Evolutionary conservation across 2,113 vertebrate species (phyloP).

Genomic region (Cyprinodon tularosa): DNA sequence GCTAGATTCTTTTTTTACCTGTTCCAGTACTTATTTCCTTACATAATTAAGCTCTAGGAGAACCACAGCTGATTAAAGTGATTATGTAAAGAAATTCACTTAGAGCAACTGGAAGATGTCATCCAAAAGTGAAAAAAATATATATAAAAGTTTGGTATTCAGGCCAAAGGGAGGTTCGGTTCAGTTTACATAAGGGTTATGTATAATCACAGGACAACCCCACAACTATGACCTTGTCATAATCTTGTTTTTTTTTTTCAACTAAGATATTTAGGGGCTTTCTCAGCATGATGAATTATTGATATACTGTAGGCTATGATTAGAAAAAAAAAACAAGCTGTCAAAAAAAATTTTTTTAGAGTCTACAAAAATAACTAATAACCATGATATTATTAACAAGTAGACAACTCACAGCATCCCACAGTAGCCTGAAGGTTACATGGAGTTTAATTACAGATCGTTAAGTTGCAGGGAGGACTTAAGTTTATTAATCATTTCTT

Average conservation of each 20-base stretch:
- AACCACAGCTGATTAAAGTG: slow-evolving; percentile 8
- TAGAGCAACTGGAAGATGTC: background rate
- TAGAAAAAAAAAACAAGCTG: background rate
- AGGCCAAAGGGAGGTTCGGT: background rate
- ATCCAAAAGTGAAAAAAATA: background rate
- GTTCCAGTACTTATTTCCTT: background rate
- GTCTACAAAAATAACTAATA: background rate
- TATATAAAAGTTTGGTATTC: background rate
- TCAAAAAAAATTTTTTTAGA: background rate
- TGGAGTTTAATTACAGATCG: background rate
- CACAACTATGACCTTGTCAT: background rate
- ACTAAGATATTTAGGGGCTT: background rate
- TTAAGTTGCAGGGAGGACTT: background rate
- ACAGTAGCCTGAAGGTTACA: background rate
- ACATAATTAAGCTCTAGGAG: slow-evolving; percentile 13
- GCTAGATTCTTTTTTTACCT: background rate
- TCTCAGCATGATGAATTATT: slow-evolving; percentile 3
- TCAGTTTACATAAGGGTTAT: too few species aligned
- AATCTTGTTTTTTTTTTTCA: background rate
- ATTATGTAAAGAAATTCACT: slow-evolving; percentile 2
- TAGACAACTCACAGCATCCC: background rate
- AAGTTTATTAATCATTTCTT: slow-evolving; percentile 4
- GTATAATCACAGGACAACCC: background rate
- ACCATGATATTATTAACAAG: background rate
- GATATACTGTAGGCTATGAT: background rate